Base-by-base conservation (phyloP, 2,888 invertebrate genomes). In the Rotaria socialis region DNA sequence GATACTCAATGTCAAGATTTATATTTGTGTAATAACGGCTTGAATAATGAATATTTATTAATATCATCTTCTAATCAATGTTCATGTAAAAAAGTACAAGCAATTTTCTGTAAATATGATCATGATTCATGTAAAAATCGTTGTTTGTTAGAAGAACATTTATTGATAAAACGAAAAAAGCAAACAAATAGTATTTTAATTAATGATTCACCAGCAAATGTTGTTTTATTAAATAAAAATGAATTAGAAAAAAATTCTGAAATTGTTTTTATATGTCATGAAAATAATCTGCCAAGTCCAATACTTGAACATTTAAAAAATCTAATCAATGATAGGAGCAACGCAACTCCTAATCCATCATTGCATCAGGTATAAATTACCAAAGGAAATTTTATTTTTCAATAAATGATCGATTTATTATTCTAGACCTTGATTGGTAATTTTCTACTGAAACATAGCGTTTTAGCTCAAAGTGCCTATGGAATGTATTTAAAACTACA, bases 191-290 rank as follows among this genome's bases (percentile, higher is more conserved):
- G 43, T 22, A 43, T 43, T 19, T 35, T 16, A 35, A 67, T 67
- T 67, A 41, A 67, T 41, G 24, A 67, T 35, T 0, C 1, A 35
- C 19, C 35, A 67, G 11, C 19, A 14, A 67, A 67, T 67, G 47
- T 80, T 47, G 24, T 80, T 80, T 24, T 80, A 80, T n/a, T 80
- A 10, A 24, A 80, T 14, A 47, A 80, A 24, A 47, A 80, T 47
- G 80, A 80, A 80, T 80, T 80, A 47, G 80, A 43, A n/a, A 22
- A 47, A 14, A 80, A 80, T 80, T 43, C 80, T 24, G 80, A 80
- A 47, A 80, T 80, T 47, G 24, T 47, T n/a, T 47, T n/a, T n/a
- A 80, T 80, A 24, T 80, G 80, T 80, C n/a, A 80, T 47, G 14
- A 8, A 5, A 80, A 80, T 10, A 47, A 80, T 47, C n/a, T 80